A percentile compares a stretch with the other conserved stretches of the same genome.
Evolutionary conservation across 1,140 invertebrate genomes (phyloP).

Genomic region (Zophobas morio): DNA sequence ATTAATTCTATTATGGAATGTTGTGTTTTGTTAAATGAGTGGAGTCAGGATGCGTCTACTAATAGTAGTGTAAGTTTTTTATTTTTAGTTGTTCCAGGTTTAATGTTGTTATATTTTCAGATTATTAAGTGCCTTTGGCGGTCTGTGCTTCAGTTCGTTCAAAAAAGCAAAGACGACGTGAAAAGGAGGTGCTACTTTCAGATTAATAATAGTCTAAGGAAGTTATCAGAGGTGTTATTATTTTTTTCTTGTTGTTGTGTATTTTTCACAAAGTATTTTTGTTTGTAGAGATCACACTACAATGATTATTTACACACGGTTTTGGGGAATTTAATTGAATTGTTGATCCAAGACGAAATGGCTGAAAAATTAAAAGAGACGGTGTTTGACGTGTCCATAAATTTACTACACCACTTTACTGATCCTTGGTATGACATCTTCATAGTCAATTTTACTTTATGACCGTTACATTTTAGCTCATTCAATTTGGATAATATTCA

Average conservation of each 20-base stretch:
- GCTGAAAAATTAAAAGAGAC: background rate
- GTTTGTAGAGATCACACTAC: background rate
- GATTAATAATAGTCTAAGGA: slow-evolving; percentile 49
- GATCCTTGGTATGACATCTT: background rate
- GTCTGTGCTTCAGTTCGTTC: slow-evolving; percentile 46
- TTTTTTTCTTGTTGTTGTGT: background rate
- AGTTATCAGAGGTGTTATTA: slow-evolving; percentile 42
- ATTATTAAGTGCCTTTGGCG: slow-evolving; percentile 56
- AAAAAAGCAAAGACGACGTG: slow-evolving; percentile 16
- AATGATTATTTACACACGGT: background rate
- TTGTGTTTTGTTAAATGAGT: slow-evolving; percentile 52
- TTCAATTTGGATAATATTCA: background rate
- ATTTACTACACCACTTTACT: background rate
- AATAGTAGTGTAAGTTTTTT: slow-evolving; percentile 7
- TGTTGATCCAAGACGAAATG: background rate
- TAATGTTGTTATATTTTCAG: slow-evolving; percentile 39
- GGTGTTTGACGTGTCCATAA: background rate
- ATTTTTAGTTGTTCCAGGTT: background rate
- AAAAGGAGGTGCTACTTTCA: slow-evolving; percentile 36
- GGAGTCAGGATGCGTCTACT: background rate
- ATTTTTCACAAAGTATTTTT: background rate
- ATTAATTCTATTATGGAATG: slow-evolving; percentile 57
- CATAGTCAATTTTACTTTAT: background rate
- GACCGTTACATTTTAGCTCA: background rate
- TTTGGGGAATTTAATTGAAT: background rate